Conservation (phyloP, 2,113 vertebrate genomes). For the Aythya baeri region DNA sequence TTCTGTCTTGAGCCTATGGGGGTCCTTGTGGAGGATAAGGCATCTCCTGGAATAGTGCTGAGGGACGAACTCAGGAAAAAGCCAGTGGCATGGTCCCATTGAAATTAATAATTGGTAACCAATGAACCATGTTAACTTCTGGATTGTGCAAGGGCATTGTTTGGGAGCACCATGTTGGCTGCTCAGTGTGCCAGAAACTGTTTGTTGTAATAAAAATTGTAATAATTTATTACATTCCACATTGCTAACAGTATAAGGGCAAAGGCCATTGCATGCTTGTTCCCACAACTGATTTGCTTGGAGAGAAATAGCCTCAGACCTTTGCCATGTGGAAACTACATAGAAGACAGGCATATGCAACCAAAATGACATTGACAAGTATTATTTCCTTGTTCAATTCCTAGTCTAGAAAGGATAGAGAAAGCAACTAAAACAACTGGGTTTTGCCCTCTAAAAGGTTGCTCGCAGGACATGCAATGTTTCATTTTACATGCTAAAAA, state of each 20-base stretch:
- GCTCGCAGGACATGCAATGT: background rate
- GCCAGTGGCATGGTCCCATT: no score
- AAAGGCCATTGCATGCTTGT: background rate
- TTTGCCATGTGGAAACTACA: background rate
- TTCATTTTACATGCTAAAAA: background rate
- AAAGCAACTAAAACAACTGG: background rate
- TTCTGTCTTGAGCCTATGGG: accelerated
- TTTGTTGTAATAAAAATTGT: no score
- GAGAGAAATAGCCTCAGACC: background rate
- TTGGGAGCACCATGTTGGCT: accelerated
- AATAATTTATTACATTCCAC: background rate
- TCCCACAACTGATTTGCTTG: background rate
- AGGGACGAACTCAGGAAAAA: background rate
- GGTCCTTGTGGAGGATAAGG: background rate
- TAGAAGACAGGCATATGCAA: background rate
- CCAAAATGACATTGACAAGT: background rate
- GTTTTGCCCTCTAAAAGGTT: background rate
- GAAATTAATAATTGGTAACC: background rate
- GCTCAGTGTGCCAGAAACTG: background rate
- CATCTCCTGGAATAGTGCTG: background rate
- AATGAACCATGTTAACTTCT: background rate
- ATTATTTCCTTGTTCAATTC: background rate
- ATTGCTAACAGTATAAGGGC: background rate
- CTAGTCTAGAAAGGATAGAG: background rate
- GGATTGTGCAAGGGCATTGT: background rate